Conservation (phyloP, 2,113 vertebrate genomes). For the Epinephelus moara region DNA sequence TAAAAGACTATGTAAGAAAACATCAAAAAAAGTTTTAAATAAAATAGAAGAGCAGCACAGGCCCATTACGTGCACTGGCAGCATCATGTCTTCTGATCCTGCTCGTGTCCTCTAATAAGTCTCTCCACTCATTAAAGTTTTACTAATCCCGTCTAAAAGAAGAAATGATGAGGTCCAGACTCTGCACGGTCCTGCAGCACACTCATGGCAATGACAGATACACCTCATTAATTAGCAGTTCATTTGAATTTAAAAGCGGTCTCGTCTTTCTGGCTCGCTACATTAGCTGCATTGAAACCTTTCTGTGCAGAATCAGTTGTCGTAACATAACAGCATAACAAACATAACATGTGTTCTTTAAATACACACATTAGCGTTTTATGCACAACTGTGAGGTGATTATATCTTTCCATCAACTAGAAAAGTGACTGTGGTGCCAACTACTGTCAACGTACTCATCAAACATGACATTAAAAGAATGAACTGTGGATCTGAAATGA, state of each 20-base stretch:
- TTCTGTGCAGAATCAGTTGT: too few relatives aligned
- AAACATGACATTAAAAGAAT: not conserved
- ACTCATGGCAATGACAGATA: slow-evolving; percentile 41
- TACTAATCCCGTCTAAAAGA: slow-evolving; percentile 37
- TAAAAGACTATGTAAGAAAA: not conserved
- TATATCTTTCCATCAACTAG: not conserved
- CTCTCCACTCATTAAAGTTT: slow-evolving; percentile 56
- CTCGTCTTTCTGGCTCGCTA: not conserved
- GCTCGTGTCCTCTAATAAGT: slow-evolving; percentile 13
- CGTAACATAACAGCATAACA: too few relatives aligned
- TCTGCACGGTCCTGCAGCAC: slow-evolving; percentile 6
- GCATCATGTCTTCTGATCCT: slow-evolving; percentile 12
- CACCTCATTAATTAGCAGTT: slow-evolving; percentile 42
- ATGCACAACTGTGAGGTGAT: not conserved
- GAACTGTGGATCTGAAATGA: not conserved
- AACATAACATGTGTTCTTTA: not conserved
- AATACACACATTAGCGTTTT: not conserved
- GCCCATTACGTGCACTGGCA: not conserved
- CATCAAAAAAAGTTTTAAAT: not conserved
- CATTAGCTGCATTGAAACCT: not conserved
- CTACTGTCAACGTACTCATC: not conserved
- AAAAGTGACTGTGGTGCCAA: not conserved
- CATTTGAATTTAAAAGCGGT: slow-evolving; percentile 22
- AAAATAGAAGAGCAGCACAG: slow-evolving; percentile 12
- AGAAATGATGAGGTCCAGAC: slow-evolving; percentile 38